These are phyloP conservation scores for Nasonia giraulti DNA, from an alignment of 1,140 invertebrate species.

Conservation along the genomic window DNA sequence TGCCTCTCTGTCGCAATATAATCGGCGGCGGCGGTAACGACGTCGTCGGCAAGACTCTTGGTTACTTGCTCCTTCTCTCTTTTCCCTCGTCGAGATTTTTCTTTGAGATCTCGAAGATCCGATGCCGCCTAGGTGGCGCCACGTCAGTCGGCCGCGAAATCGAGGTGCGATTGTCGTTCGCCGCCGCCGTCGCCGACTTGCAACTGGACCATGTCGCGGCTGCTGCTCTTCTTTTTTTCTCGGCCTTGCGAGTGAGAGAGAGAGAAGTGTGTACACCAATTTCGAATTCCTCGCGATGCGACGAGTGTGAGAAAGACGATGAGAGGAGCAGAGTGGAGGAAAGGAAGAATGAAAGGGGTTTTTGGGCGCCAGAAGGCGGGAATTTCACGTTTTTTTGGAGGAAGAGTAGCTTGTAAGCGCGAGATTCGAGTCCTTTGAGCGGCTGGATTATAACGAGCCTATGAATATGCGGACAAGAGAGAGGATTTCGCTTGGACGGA, in stretches of 20 bases:
- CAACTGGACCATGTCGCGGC: conserved; percentile 23
- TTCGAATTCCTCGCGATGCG: conserved; percentile 26
- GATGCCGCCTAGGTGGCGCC: conserved; percentile 49
- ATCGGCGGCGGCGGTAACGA: background rate
- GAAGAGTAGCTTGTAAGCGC: background rate
- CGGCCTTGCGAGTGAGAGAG: background rate
- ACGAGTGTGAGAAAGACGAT: conserved; percentile 33
- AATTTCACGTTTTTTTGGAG: background rate
- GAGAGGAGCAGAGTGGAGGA: background rate
- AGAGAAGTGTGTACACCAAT: conserved; percentile 29
- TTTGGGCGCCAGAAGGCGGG: conserved; percentile 5
- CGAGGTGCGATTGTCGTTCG: conserved; percentile 40
- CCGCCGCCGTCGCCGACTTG: background rate
- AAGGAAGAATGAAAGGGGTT: background rate
- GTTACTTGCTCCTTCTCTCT: background rate
- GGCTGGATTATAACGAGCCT: background rate
- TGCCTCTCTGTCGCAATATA: background rate
- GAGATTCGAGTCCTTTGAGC: conserved; percentile 4
- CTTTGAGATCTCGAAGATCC: conserved; percentile 41
- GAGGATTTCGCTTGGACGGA: background rate
- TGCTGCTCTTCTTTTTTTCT: conserved; percentile 28
- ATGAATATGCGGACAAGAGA: conserved; percentile 18
- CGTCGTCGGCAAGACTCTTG: background rate
- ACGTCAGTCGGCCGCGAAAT: conserved; percentile 40
- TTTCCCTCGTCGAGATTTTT: background rate